Evolutionary conservation across 2,797 vertebrate species (phyloP).

Genomic region (Sciurus vulgaris): DNA sequence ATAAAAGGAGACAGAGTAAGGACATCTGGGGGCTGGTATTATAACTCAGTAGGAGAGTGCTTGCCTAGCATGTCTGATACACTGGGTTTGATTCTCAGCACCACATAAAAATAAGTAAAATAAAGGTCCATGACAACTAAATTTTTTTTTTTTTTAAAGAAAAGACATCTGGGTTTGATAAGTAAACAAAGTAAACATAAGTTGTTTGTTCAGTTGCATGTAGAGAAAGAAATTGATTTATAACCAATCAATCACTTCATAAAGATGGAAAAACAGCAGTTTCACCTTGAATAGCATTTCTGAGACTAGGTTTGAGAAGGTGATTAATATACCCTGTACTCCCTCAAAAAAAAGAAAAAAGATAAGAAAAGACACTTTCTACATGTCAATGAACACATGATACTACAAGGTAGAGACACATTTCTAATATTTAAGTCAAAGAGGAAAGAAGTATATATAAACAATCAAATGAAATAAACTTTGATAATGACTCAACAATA

Average conservation of each 20-base stretch:
- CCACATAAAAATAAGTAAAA: too few species aligned
- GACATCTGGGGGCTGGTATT: background rate
- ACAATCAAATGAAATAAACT: background rate
- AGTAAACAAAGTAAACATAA: background rate
- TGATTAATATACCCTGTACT: background rate
- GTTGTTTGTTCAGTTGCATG: background rate
- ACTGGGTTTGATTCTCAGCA: too few species aligned
- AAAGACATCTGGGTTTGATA: background rate
- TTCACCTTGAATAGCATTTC: background rate
- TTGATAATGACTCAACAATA: background rate
- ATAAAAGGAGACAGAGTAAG: background rate
- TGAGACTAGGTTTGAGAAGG: background rate
- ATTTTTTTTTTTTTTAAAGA: background rate
- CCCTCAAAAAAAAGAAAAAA: background rate
- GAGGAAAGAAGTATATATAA: conserved; percentile 17
- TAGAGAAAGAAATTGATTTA: background rate
- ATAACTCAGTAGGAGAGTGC: too few species aligned
- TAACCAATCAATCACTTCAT: background rate
- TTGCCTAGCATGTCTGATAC: too few species aligned
- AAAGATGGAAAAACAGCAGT: background rate
- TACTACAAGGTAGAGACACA: background rate
- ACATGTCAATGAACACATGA: background rate
- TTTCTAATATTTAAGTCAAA: conserved; percentile 45
- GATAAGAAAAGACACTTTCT: background rate
- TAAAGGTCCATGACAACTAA: too few species aligned